Evolutionary conservation across 1,140 invertebrate genomes (phyloP), one percentile per base, ranked within the genome.

Genomic region (Diabrotica virgifera): DNA sequence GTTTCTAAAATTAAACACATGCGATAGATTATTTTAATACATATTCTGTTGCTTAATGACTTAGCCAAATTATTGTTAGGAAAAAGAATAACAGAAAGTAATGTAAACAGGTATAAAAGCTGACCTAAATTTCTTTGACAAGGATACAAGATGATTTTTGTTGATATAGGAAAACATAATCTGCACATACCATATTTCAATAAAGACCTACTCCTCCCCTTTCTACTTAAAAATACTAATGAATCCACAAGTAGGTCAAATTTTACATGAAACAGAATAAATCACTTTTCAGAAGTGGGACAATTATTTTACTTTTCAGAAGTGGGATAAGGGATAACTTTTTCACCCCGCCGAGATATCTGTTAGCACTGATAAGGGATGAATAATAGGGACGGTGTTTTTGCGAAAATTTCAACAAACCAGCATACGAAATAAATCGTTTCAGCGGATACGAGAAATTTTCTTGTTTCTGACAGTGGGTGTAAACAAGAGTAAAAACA

Each of bases 251-350:
- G 40, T 46, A 46, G 40, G 40, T 46, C 40, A 46, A 46, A 46
- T 46, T 46, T 46, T 10, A 46, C 40, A 46, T 46, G 3, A 46
- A 46, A 46, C 40, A 8, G 8, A 10, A 46, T 46, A 46, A 46
- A 46, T 46, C 40, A 10, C 40, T 46, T 46, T 46, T 46, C n/a
- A 46, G 40, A 46, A 46, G 40, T 46, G 40, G 40, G 8, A 46
- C 40, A 46, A 46, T 46, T 46, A 46, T 46, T 46, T 46, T n/a
- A 46, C 40, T 46, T 46, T 46, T 46, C 40, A n/a, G 40, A 46
- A 46, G 40, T 46, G 40, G 40, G 40, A 46, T 46, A 46, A 46
- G n/a, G 40, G 40, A 46, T 46, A 46, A 46, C 40, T 46, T 46
- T 24, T 46, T 46, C 40, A 46, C 40, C 40, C 40, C 40, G 40